Evolutionary conservation across 2,888 invertebrate species (phyloP).

Genomic region (Julus scanicus): DNA sequence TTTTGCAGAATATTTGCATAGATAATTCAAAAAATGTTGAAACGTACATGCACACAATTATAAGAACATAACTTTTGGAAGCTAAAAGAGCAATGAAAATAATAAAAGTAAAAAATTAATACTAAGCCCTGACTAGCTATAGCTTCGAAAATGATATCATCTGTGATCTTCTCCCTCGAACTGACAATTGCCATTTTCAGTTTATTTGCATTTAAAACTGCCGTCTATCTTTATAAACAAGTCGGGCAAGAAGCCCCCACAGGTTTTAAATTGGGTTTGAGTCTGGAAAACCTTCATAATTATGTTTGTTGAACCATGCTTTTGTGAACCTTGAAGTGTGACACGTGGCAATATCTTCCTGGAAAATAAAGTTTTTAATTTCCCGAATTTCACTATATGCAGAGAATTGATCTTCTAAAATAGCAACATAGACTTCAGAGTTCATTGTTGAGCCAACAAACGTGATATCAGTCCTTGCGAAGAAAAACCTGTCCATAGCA

Average conservation of each 20-base stretch:
- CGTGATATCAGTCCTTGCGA: no score
- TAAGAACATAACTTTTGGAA: neutral
- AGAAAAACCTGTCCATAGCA: no score
- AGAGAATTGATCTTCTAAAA: no score
- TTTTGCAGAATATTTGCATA: conserved; percentile 17
- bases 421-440: no score
- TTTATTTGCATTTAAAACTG: neutral
- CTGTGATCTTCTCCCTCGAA: neutral
- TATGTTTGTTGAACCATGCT: no score
- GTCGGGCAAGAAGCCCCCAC: no score
- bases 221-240: no score
- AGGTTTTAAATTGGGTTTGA: neutral
- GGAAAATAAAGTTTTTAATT: neutral
- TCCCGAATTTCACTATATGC: neutral
- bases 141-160: no score
- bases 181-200: neutral
- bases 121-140: no score
- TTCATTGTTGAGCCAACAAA: no score
- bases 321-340: neutral
- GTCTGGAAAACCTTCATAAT: neutral
- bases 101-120: no score
- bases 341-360: neutral
- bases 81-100: no score
- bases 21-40: neutral
- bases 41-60: neutral